A percentile compares a stretch with the other conserved stretches of the same genome.
Conservation (phyloP, 2,888 invertebrate genomes). For the Leucozona laternaria region DNA sequence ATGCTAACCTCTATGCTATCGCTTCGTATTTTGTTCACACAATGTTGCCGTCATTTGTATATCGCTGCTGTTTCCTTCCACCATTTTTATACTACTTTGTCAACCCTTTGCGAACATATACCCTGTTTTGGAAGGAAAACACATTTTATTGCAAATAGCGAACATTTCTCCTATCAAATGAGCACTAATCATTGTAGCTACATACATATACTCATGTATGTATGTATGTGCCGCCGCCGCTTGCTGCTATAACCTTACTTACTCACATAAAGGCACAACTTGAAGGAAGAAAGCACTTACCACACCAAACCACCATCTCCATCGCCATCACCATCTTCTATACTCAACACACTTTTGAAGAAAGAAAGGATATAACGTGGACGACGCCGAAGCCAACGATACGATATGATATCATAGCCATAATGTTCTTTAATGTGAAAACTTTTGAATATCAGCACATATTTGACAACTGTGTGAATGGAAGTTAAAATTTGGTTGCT, state of each 20-base stretch:
- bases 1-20: slow-evolving; percentile 42
- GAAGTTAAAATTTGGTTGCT: slow-evolving; percentile 53
- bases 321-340: background rate
- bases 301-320: background rate
- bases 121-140: background rate
- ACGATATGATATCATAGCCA: slow-evolving; percentile 68
- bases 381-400: slow-evolving; percentile 39
- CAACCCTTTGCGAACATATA: slow-evolving; percentile 4
- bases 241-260: slow-evolving; percentile 4
- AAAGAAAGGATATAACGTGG: slow-evolving; percentile 4
- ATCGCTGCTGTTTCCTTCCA: background rate
- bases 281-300: slow-evolving; percentile 25
- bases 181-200: slow-evolving; percentile 67
- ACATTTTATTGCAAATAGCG: slow-evolving; percentile 23
- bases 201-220: too few relatives aligned
- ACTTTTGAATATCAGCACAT: slow-evolving; percentile 75
- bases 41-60: slow-evolving; percentile 61
- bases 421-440: slow-evolving; percentile 74
- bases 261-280: slow-evolving; percentile 16
- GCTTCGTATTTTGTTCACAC: slow-evolving; percentile 65
- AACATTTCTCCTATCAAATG: slow-evolving; percentile 43
- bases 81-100: slow-evolving; percentile 4
- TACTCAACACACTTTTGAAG: background rate
- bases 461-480: slow-evolving; percentile 74
- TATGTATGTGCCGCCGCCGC: background rate